These are phyloP conservation scores for Sinocyclocheilus rhinocerous DNA, from an alignment of 2,113 vertebrate species.

Conservation along the genomic window DNA sequence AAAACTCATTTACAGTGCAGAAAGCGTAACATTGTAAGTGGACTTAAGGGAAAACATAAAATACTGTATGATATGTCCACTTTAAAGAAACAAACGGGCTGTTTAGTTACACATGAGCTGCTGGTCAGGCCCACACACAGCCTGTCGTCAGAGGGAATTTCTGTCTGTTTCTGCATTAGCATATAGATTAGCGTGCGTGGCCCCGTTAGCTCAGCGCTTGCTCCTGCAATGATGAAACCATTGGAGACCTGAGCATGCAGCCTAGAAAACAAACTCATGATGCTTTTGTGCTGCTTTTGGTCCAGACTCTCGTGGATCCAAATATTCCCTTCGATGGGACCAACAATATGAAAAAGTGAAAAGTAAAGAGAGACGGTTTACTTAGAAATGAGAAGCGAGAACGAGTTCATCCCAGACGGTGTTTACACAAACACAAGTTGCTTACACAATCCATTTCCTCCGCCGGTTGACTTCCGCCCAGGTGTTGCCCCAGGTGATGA, in stretches of 20 bases:
- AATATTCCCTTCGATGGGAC: slow-evolving; percentile 42
- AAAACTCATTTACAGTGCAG: background rate
- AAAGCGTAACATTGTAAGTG: background rate
- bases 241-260: background rate
- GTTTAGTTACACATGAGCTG: slow-evolving; percentile 12
- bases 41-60: background rate
- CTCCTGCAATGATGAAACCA: slow-evolving; percentile 12
- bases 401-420: background rate
- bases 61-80: background rate
- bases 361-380: slow-evolving; percentile 18
- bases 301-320: slow-evolving; percentile 24
- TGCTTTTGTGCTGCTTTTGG: slow-evolving; percentile 13
- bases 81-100: slow-evolving; percentile 2
- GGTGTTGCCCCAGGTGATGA: slow-evolving; percentile 36
- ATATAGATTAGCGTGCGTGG: slow-evolving; percentile 47
- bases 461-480: slow-evolving; percentile 7
- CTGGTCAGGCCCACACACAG: background rate
- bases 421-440: slow-evolving; percentile 51
- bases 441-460: slow-evolving; percentile 50
- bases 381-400: background rate
- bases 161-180: slow-evolving; percentile 35
- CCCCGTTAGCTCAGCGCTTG: background rate
- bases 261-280: background rate
- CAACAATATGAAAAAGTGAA: background rate
- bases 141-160: slow-evolving; percentile 20